Evolutionary conservation across 1,140 invertebrate genomes (phyloP).

Genomic region (Oncopodura yosiiana): DNA sequence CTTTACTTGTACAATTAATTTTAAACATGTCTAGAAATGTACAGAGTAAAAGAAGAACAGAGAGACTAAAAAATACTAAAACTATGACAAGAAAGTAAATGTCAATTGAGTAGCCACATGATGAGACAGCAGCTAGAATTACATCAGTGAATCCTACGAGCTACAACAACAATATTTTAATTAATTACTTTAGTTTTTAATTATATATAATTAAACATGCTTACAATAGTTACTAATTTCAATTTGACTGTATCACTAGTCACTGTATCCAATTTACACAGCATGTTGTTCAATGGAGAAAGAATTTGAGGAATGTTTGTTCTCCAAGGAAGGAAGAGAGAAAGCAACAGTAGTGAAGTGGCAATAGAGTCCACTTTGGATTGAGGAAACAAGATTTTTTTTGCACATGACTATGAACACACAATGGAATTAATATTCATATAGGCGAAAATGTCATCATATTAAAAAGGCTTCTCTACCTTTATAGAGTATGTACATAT

Average conservation of each 20-base stretch:
- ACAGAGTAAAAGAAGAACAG: slow-evolving; percentile 19
- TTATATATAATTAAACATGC: background rate
- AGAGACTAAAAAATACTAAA: slow-evolving; percentile 21
- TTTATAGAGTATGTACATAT: too few relatives aligned
- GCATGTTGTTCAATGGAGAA: slow-evolving; percentile 5
- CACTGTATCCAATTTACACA: slow-evolving; percentile 20
- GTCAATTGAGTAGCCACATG: slow-evolving; percentile 13
- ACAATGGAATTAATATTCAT: too few relatives aligned
- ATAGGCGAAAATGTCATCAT: too few relatives aligned
- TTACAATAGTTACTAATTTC: slow-evolving; percentile 23
- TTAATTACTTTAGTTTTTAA: background rate
- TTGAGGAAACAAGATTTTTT: too few relatives aligned
- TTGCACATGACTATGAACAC: too few relatives aligned
- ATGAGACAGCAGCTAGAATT: slow-evolving; percentile 9
- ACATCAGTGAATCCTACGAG: slow-evolving; percentile 14
- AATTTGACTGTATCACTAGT: slow-evolving; percentile 15
- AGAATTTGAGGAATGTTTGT: background rate
- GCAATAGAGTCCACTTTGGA: background rate
- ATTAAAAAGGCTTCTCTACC: too few relatives aligned
- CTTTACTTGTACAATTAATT: slow-evolving; percentile 19
- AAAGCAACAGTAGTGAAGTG: background rate
- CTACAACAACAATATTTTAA: slow-evolving; percentile 4
- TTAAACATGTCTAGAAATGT: slow-evolving; percentile 23
- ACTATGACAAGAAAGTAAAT: slow-evolving; percentile 20
- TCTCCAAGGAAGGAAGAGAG: background rate